Percentiles rank a stretch among this genome's conserved stretches.
These are phyloP conservation scores for Drosophila mettleri DNA, from an alignment of 2,888 invertebrate species.

Conservation along the genomic window DNA sequence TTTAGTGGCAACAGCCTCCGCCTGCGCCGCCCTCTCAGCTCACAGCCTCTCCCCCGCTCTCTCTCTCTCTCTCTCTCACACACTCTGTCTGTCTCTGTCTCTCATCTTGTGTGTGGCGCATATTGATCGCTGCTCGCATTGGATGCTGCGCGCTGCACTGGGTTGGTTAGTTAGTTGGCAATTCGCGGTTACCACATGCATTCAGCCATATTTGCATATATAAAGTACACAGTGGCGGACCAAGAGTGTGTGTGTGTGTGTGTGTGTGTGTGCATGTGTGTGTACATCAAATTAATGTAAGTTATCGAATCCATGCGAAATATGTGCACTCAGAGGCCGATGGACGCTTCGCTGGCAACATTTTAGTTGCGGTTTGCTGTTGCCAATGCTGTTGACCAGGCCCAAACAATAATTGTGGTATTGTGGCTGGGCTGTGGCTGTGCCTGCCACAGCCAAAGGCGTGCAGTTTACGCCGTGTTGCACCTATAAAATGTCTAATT, in stretches of 20 bases:
- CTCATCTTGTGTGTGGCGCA: constrained; percentile 24
- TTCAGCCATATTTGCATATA: constrained; percentile 18
- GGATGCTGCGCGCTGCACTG: constrained; percentile 44
- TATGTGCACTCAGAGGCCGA: constrained; percentile 42
- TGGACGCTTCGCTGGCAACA: constrained; percentile 55
- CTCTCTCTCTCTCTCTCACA: background rate
- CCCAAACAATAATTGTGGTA: constrained; percentile 74
- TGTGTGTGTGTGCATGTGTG: constrained; percentile 42
- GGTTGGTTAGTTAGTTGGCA: constrained; percentile 59
- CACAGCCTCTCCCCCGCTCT: background rate
- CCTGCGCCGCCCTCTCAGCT: background rate
- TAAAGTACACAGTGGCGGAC: background rate
- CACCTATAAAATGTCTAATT: constrained; percentile 80
- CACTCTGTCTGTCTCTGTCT: background rate
- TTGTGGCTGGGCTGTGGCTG: constrained; percentile 32
- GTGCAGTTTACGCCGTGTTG: constrained; percentile 72
- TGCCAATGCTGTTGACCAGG: constrained; percentile 63
- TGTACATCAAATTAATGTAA: constrained; percentile 77
- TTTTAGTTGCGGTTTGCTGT: constrained; percentile 69
- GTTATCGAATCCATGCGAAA: constrained; percentile 77
- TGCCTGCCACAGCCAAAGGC: constrained; percentile 29
- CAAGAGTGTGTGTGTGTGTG: no score
- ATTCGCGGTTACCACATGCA: constrained; percentile 51
- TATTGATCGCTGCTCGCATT: constrained; percentile 32
- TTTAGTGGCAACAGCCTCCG: constrained; percentile 19